Evolutionary conservation across 1,140 invertebrate species (phyloP).

Genomic region (Chlorops oryzae): DNA sequence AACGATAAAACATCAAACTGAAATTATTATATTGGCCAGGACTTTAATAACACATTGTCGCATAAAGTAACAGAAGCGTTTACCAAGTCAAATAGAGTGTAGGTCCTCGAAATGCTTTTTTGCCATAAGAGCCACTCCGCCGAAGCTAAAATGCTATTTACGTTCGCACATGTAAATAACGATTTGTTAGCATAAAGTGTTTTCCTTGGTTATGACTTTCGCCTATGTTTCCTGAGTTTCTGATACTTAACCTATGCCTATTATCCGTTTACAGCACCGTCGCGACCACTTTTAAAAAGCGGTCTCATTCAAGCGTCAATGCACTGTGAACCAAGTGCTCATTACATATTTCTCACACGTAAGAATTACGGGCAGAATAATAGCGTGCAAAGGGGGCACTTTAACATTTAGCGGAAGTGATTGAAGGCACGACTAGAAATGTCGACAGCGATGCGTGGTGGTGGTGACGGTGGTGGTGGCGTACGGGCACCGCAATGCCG

Average conservation of each 20-base stretch:
- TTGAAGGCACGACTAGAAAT: constrained; percentile 32
- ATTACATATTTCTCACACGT: constrained; percentile 46
- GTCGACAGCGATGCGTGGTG: no score
- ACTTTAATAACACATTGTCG: no score
- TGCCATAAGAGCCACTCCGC: no score
- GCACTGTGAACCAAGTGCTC: neutral
- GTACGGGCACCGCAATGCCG: no score
- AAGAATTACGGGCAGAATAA: constrained; percentile 45
- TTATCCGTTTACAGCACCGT: neutral
- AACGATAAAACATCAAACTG: no score
- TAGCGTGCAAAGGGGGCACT: constrained; percentile 47
- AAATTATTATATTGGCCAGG: no score
- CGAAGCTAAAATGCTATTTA: no score
- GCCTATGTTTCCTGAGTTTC: neutral
- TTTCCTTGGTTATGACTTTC: neutral
- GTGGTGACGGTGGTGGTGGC: no score
- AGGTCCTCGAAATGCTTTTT: no score
- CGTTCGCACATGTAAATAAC: no score
- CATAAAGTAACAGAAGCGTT: no score
- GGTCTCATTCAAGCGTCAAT: neutral
- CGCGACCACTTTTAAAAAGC: neutral
- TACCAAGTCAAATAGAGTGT: no score
- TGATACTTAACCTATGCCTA: neutral
- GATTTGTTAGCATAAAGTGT: neutral
- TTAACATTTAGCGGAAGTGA: constrained; percentile 46